A percentile compares a stretch with the other conserved stretches of the same genome.
Evolutionary conservation across 1,140 invertebrate species (phyloP).

Genomic region (Argopecten irradians): DNA sequence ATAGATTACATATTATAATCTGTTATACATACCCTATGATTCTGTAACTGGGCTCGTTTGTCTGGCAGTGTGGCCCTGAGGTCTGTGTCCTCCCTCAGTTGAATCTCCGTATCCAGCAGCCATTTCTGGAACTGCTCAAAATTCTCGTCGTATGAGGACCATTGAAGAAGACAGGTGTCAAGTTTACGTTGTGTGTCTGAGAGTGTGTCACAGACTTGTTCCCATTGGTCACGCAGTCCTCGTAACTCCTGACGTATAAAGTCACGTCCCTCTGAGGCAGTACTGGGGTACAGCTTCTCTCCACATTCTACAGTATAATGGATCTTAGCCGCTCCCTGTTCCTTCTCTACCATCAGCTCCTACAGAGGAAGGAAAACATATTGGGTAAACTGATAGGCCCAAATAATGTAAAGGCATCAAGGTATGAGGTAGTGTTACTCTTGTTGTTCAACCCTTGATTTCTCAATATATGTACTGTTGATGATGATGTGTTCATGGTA

Average conservation of each 20-base stretch:
- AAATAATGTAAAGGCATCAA: no score
- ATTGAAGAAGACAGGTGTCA: conserved; percentile 88
- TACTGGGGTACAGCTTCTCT: conserved; percentile 94
- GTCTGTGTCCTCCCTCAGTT: conserved; percentile 94
- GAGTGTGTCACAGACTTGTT: conserved; percentile 83
- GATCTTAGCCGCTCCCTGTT: conserved; percentile 88
- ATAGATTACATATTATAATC: no score
- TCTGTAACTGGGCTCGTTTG: conserved; percentile 94
- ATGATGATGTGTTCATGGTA: no score
- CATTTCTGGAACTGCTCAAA: conserved; percentile 92
- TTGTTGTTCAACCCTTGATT: no score
- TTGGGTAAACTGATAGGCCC: no score
- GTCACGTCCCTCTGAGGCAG: conserved; percentile 94
- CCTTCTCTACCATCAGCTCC: conserved; percentile 87
- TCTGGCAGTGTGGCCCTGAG: conserved; percentile 93
- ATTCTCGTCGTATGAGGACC: conserved; percentile 74
- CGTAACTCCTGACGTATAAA: conserved; percentile 92
- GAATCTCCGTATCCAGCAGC: conserved; percentile 92
- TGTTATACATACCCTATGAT: conserved; percentile 87
- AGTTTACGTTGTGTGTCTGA: conserved; percentile 89
- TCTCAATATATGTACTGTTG: no score
- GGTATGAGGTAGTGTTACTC: no score
- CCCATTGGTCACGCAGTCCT: conserved; percentile 88
- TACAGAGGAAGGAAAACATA: conserved; percentile 41
- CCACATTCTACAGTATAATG: conserved; percentile 91